A percentile compares a stretch with the other conserved stretches of the same genome.
Conservation (phyloP, 2,797 vertebrate species). For the Columba guinea region DNA sequence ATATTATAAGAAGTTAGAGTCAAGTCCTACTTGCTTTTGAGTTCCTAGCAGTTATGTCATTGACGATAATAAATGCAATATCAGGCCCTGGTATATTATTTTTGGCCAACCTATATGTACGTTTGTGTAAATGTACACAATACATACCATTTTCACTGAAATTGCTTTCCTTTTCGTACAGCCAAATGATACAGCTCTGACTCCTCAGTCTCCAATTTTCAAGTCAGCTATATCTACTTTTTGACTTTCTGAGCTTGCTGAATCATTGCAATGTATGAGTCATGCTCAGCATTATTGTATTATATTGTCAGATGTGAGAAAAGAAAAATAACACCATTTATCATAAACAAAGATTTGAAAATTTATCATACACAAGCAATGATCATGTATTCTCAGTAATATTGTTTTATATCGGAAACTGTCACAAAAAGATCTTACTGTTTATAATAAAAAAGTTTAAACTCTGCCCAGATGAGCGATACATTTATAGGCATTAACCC, state of each 20-base stretch:
- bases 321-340: conserved; percentile 23
- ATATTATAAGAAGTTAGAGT: neutral
- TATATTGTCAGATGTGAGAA: conserved; percentile 16
- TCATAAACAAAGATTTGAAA: conserved; percentile 1
- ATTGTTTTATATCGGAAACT: neutral
- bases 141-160: neutral
- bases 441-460: neutral
- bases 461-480: neutral
- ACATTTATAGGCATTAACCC: neutral
- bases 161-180: neutral
- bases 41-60: neutral
- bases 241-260: conserved; percentile 42
- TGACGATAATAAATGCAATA: neutral
- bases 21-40: neutral
- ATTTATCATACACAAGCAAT: neutral
- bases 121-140: neutral
- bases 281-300: neutral
- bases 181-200: neutral
- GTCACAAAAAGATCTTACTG: neutral
- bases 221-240: conserved; percentile 9
- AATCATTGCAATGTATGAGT: conserved; percentile 46
- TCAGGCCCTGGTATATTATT: neutral
- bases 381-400: neutral
- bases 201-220: conserved; percentile 14
- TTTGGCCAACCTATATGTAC: neutral